These are phyloP conservation scores for Camponotus fellah DNA, from an alignment of 2,888 invertebrate genomes.

Conservation along the genomic window DNA sequence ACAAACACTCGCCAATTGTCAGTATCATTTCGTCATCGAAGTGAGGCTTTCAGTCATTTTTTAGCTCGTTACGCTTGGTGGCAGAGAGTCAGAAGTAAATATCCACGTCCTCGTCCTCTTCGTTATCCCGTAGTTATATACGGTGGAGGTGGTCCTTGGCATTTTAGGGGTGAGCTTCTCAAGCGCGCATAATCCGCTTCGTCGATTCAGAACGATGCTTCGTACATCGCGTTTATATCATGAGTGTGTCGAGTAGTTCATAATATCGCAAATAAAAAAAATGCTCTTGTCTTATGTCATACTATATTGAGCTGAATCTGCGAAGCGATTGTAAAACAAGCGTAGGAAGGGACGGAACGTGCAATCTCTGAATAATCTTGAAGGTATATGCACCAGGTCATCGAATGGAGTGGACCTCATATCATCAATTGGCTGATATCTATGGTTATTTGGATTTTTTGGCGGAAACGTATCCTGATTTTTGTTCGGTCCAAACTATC, in stretches of 20 bases:
- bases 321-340: slow-evolving; percentile 71
- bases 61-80: slow-evolving; percentile 85
- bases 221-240: not conserved
- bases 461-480: slow-evolving; percentile 90
- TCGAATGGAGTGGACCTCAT: slow-evolving; percentile 92
- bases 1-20: slow-evolving; percentile 8
- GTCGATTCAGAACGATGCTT: slow-evolving; percentile 70
- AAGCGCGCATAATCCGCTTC: slow-evolving; percentile 72
- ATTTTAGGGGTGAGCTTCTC: slow-evolving; percentile 82
- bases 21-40: not conserved
- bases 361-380: slow-evolving; percentile 70
- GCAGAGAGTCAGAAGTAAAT: slow-evolving; percentile 79
- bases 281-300: not conserved
- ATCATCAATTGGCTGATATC: slow-evolving; percentile 90
- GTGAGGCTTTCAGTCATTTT: slow-evolving; percentile 77
- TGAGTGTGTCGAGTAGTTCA: not conserved
- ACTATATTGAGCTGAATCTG: slow-evolving; percentile 68
- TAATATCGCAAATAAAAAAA: not conserved
- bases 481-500: slow-evolving; percentile 91
- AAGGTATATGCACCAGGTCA: slow-evolving; percentile 85
- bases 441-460: slow-evolving; percentile 91
- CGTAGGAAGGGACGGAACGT: slow-evolving; percentile 45
- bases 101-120: slow-evolving; percentile 78
- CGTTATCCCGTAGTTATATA: slow-evolving; percentile 80
- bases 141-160: slow-evolving; percentile 81